Conservation (phyloP, 2,888 invertebrate genomes). For the Schizaphis graminum region DNA sequence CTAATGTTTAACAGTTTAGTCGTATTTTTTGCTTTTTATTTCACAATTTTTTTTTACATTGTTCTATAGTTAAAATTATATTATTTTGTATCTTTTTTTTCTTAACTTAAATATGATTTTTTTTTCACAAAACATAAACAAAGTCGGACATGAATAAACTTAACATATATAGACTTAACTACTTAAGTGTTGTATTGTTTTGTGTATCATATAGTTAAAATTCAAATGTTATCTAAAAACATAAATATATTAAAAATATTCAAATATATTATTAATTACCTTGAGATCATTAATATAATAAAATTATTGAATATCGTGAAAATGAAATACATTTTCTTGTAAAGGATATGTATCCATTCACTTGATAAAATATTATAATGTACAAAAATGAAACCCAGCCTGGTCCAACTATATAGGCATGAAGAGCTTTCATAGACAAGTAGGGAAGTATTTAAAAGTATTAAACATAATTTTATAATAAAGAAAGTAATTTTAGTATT, state of each 20-base stretch:
- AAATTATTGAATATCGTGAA: not conserved
- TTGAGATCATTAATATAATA: not conserved
- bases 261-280: not conserved
- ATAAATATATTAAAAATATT: too few species aligned
- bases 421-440: not conserved
- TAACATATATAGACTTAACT: not conserved
- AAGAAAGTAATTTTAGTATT: not conserved
- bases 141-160: not conserved
- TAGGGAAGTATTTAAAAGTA: not conserved
- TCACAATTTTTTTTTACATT: not conserved
- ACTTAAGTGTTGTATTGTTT: not conserved
- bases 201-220: not conserved
- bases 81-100: not conserved
- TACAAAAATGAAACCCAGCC: not conserved
- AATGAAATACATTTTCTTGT: not conserved
- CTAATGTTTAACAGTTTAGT: not conserved
- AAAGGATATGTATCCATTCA: not conserved
- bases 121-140: not conserved
- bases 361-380: not conserved
- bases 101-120: not conserved
- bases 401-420: not conserved
- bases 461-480: not conserved
- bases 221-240: not conserved
- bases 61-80: not conserved
- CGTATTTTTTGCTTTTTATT: not conserved